A percentile compares a stretch with the other conserved stretches of the same genome.
phyloP scores from a whole-genome alignment of 2,888 invertebrate genomes.

The Trimorus sp. region DNA sequence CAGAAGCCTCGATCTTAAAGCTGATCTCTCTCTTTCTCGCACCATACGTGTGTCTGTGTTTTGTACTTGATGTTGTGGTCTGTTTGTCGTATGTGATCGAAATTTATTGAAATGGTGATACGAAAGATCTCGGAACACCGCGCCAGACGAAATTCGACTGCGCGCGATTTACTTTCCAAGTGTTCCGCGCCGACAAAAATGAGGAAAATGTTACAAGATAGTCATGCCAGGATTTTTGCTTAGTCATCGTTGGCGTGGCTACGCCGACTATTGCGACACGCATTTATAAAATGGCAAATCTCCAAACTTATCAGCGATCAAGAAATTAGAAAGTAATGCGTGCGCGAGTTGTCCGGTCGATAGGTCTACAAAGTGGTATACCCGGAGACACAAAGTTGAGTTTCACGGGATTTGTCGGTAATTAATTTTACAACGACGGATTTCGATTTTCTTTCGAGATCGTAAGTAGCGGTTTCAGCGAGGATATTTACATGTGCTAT shows the following conservation, averaged over 20 bases:
- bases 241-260: slow-evolving; percentile 36
- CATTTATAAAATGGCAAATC: slow-evolving; percentile 45
- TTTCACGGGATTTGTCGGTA: slow-evolving; percentile 14
- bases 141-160: slow-evolving; percentile 5
- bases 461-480: too few relatives aligned
- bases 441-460: neutral
- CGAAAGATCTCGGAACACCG: slow-evolving; percentile 32
- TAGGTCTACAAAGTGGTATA: slow-evolving; percentile 26
- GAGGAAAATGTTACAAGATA: slow-evolving; percentile 20
- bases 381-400: slow-evolving; percentile 19
- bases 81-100: slow-evolving; percentile 21
- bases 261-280: slow-evolving; percentile 16
- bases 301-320: slow-evolving; percentile 47
- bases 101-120: slow-evolving; percentile 37
- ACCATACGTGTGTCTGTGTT: slow-evolving; percentile 23
- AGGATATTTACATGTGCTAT: too few relatives aligned
- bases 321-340: slow-evolving; percentile 58
- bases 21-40: slow-evolving; percentile 47
- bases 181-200: slow-evolving; percentile 6
- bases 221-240: slow-evolving; percentile 26
- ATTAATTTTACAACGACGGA: slow-evolving; percentile 18
- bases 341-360: slow-evolving; percentile 36
- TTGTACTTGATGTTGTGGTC: slow-evolving; percentile 44
- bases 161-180: slow-evolving; percentile 32
- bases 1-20: slow-evolving; percentile 42